Conservation (phyloP, 2,797 vertebrate species). For the Pygocentrus nattereri region DNA sequence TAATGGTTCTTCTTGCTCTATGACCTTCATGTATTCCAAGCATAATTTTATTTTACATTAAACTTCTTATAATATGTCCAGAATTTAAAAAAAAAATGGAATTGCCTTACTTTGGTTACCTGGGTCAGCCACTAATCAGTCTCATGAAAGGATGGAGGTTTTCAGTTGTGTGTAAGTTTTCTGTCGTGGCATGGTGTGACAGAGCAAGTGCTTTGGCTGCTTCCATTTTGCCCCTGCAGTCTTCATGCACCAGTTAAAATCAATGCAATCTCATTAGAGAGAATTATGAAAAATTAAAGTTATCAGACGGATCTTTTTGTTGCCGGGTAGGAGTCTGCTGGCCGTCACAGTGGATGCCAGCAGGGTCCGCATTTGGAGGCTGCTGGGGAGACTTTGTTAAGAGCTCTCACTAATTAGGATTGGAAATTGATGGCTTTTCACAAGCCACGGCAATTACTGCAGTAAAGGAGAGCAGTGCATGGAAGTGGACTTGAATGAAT, state of each 20-base stretch:
- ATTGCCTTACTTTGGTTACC: too few relatives aligned
- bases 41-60: too few relatives aligned
- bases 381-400: conserved; percentile 93
- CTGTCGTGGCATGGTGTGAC: background rate
- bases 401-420: conserved; percentile 91
- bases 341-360: conserved; percentile 82
- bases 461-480: conserved; percentile 58
- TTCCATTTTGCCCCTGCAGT: conserved; percentile 66
- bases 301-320: conserved; percentile 85
- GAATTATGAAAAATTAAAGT: conserved; percentile 90
- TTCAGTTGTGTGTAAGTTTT: background rate
- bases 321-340: conserved; percentile 86
- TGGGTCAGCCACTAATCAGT: background rate
- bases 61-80: too few relatives aligned
- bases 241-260: conserved; percentile 85
- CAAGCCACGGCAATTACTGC: conserved; percentile 89
- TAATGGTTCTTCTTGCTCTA: too few relatives aligned
- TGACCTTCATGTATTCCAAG: too few relatives aligned
- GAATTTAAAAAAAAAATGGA: too few relatives aligned
- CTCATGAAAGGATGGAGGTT: background rate
- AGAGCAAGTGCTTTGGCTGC: conserved; percentile 38
- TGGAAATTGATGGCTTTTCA: conserved; percentile 93
- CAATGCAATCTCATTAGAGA: conserved; percentile 88
- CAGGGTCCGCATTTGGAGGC: conserved; percentile 83
- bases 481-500: conserved; percentile 59